Evolutionary conservation across 2,797 vertebrate species (phyloP).

Genomic region (Tokudaia tokunoshimensis): DNA sequence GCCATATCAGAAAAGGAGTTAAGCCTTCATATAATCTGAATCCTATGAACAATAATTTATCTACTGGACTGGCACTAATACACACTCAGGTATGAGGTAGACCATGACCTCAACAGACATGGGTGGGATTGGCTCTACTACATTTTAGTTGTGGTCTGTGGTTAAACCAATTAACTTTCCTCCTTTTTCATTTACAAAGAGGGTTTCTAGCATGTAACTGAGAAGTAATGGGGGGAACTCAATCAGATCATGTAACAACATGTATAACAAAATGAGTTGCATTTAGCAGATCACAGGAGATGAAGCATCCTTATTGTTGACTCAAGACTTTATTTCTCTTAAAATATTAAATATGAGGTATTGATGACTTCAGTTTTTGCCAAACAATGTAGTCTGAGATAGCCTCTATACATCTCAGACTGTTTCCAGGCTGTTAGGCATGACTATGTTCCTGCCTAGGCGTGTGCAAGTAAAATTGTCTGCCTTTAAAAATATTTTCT

Average conservation of each 20-base stretch:
- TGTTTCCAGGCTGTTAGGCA: not conserved
- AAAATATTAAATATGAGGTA: not conserved
- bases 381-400: not conserved
- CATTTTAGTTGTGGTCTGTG: not conserved
- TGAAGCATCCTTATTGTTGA: not conserved
- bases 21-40: not conserved
- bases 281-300: not conserved
- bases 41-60: not conserved
- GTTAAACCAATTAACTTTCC: not conserved
- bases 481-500: not conserved
- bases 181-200: not conserved
- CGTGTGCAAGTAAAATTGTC: not conserved
- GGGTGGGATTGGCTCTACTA: not conserved
- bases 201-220: not conserved
- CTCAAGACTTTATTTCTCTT: not conserved
- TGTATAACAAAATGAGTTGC: not conserved
- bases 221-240: not conserved
- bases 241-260: not conserved
- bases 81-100: rapidly evolving
- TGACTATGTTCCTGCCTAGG: not conserved
- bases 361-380: not conserved
- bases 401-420: not conserved
- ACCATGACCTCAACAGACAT: not conserved
- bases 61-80: not conserved
- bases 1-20: not conserved